A percentile compares a stretch with the other conserved stretches of the same genome.
Conservation (phyloP, 2,797 vertebrate genomes). For the Eleutherodactylus coqui region DNA sequence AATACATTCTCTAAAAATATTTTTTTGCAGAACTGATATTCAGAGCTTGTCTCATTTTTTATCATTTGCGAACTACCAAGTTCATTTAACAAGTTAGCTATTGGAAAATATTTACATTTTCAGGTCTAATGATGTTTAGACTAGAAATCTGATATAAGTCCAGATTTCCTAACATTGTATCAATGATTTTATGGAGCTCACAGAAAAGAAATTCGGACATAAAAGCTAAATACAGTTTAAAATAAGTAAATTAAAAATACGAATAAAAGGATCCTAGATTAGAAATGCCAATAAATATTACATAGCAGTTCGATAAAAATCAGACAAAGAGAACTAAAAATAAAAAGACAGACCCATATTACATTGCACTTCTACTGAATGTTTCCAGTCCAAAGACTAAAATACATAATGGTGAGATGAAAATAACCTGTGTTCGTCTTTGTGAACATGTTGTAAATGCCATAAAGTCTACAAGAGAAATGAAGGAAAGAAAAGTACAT, state of each 20-base stretch:
- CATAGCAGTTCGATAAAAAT: background rate
- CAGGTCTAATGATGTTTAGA: background rate
- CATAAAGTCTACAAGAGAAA: background rate
- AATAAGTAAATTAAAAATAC: background rate
- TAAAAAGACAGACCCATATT: background rate
- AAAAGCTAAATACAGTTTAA: background rate
- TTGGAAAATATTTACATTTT: background rate
- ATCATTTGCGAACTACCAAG: background rate
- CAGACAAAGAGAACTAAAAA: background rate
- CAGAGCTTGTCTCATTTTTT: background rate
- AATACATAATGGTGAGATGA: constrained; percentile 1
- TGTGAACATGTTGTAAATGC: constrained; percentile 6
- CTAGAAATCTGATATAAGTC: background rate
- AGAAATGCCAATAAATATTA: background rate
- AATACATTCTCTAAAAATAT: too few species aligned
- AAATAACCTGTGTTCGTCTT: constrained; percentile 2
- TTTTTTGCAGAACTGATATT: background rate
- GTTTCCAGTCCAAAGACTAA: background rate
- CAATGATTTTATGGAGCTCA: background rate
- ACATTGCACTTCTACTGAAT: background rate
- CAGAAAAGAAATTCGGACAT: background rate
- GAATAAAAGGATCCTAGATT: background rate
- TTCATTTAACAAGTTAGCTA: too few species aligned
- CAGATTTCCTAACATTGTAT: too few species aligned
- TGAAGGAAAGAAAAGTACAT: background rate